Base-by-base conservation (phyloP, 2,888 invertebrate genomes). In the Epicampocera succincta region DNA sequence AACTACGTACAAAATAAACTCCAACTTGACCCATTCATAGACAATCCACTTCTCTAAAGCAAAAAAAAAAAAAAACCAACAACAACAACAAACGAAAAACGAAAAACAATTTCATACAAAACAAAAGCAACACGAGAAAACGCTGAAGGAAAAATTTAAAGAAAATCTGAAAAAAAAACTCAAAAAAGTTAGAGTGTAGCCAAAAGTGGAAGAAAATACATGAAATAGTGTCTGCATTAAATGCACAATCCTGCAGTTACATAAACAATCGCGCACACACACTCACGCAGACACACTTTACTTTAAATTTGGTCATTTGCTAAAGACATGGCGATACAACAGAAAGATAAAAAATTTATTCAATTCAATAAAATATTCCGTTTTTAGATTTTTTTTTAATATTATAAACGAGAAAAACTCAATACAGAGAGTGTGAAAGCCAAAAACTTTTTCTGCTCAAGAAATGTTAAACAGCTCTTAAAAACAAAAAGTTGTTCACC, bases 1-100 rank as follows among this genome's bases (percentile, higher is more conserved):
- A 66, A 29, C 40, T 65, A 50, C 11, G 38, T 54, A 56, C 25
- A 65, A 74, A 68, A 74, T 63, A 68, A 73, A 78, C 65, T 74
- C 68, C 69, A 82, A 82, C 71, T 82, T 78, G 82, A 78, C 78
- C 82, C 78, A 82, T 82, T 78, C 78, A 75, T 71, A 78, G 66
- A 75, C 52, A 69, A 78, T 71, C 71, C 44, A 13, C 15, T 0
- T 52, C 12, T 48, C 8, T 33, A 9, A 33, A 33, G 25, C 42
- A 60, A 52, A 50, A 66, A 71, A 33, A 21, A 42, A 42, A 61
- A 76, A 11, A 1, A 17, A 29, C 2, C 29, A 60, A 50, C 68
- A 38, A 54, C 17, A 2, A 21, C 25, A 25, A n/a, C n/a, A n/a
- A n/a, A n/a, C n/a, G n/a, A n/a, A n/a, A n/a, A n/a, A n/a, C 25